These are phyloP conservation scores for Drosophila ohnishii DNA, from an alignment of 1,140 invertebrate species.

Conservation along the genomic window DNA sequence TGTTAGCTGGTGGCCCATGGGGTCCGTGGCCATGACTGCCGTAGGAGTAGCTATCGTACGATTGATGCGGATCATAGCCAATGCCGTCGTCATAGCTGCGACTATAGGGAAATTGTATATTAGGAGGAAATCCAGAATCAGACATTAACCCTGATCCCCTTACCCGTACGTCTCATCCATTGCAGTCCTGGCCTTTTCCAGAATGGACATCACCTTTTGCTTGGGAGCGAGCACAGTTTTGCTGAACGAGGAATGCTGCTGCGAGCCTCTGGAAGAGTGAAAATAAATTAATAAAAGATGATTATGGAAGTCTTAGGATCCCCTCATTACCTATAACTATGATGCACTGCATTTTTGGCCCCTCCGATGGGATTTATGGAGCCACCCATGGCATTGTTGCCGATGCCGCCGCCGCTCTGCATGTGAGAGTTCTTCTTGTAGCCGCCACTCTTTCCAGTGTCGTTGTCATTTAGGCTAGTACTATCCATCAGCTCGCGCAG, in stretches of 20 bases:
- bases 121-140: neutral
- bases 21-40: conserved; percentile 64
- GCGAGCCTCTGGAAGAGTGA: conserved; percentile 35
- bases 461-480: conserved; percentile 73
- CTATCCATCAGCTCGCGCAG: conserved; percentile 88
- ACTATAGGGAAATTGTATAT: conserved; percentile 30
- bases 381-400: conserved; percentile 40
- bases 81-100: conserved; percentile 78
- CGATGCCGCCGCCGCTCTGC: conserved; percentile 7
- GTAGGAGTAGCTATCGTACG: conserved; percentile 74
- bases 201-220: conserved; percentile 91
- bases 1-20: conserved; percentile 57
- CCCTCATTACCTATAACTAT: conserved; percentile 57
- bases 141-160: neutral
- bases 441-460: conserved; percentile 43
- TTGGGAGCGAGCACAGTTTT: conserved; percentile 86
- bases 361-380: conserved; percentile 32
- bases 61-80: conserved; percentile 69
- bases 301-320: neutral
- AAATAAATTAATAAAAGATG: neutral
- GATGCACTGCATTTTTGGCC: conserved; percentile 54
- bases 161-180: conserved; percentile 90
- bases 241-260: conserved; percentile 81
- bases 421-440: conserved; percentile 67
- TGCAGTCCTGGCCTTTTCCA: conserved; percentile 90